Conservation (phyloP, 1,140 invertebrate species). For the Drosophila serrata region DNA sequence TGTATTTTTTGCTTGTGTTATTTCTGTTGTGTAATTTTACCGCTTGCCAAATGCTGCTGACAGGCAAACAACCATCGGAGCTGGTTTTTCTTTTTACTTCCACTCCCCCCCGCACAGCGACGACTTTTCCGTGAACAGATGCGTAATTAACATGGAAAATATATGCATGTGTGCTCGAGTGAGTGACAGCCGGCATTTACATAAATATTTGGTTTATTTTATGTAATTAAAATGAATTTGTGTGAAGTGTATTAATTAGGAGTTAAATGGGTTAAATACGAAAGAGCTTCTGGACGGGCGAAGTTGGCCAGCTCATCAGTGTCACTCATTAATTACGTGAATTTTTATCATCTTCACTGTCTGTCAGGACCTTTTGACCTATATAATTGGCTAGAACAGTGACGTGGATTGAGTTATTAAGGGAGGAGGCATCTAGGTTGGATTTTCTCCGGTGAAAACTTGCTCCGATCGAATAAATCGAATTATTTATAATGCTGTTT, state of each 20-base stretch:
- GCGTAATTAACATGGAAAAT: conserved; percentile 72
- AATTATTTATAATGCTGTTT: conserved; percentile 31
- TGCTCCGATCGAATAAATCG: neutral
- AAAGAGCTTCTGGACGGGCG: conserved; percentile 22
- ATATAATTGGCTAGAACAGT: conserved; percentile 46
- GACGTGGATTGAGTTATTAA: neutral
- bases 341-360: conserved; percentile 37
- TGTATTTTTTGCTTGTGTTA: conserved; percentile 30
- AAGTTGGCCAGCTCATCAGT: conserved; percentile 41
- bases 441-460: neutral
- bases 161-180: conserved; percentile 20
- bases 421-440: neutral
- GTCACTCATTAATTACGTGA: conserved; percentile 65
- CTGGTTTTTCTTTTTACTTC: too few relatives aligned
- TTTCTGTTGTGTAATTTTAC: conserved; percentile 48
- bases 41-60: conserved; percentile 72
- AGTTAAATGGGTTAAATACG: conserved; percentile 80
- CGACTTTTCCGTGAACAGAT: conserved; percentile 43
- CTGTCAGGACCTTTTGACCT: conserved; percentile 28
- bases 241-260: conserved; percentile 83
- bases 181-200: conserved; percentile 57
- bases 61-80: conserved; percentile 56
- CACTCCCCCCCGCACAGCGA: conserved; percentile 1
- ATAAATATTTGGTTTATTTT: conserved; percentile 82
- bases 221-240: conserved; percentile 82